Evolutionary conservation across 1,140 invertebrate species (phyloP).

Genomic region (Venturia canescens): DNA sequence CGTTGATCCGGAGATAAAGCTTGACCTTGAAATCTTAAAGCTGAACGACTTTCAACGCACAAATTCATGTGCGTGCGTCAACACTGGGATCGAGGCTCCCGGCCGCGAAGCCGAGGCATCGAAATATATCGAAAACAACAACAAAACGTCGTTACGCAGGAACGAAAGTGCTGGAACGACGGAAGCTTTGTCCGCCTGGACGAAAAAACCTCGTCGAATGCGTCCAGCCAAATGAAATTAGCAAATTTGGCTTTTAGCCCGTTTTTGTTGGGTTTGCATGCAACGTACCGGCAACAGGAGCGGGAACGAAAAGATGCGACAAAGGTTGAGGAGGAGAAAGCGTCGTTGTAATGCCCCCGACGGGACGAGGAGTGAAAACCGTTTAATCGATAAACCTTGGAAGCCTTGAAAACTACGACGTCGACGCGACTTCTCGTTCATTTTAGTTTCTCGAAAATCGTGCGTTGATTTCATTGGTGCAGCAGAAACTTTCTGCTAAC

Average conservation of each 20-base stretch:
- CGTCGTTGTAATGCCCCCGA: background rate
- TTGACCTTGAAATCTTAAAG: conserved; percentile 30
- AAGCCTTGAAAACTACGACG: conserved; percentile 34
- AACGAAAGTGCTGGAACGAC: no score
- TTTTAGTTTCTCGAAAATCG: conserved; percentile 3
- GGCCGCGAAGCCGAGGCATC: no score
- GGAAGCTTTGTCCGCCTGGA: no score
- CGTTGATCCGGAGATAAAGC: conserved; percentile 28
- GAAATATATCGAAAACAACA: no score
- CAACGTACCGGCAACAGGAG: conserved; percentile 24
- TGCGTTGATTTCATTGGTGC: no score
- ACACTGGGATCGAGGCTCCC: no score
- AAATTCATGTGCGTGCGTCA: background rate
- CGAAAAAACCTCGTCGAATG: no score
- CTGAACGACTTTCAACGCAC: background rate
- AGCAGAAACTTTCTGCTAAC: no score
- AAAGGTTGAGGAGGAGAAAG: conserved; percentile 39
- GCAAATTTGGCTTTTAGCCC: no score
- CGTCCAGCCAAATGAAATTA: no score
- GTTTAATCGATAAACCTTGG: conserved; percentile 42
- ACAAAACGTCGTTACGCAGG: no score
- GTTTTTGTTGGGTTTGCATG: no score
- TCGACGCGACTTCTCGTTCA: conserved; percentile 4
- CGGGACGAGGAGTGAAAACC: conserved; percentile 33
- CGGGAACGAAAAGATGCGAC: conserved; percentile 5